A percentile compares a stretch with the other conserved stretches of the same genome.
Conservation (phyloP, 2,888 invertebrate species). For the Philaethria dido region DNA sequence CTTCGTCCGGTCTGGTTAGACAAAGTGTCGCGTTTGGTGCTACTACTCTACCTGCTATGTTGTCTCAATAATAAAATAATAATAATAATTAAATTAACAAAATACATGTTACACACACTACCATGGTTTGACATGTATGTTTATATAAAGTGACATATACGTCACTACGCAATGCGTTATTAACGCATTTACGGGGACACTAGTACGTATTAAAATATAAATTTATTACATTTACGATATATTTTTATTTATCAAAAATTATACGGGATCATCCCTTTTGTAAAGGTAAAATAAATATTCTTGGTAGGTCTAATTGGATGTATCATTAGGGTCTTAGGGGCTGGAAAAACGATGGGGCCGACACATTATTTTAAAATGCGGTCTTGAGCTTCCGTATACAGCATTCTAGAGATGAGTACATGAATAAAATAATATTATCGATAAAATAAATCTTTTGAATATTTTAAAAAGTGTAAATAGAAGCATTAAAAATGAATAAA, state of each 20-base stretch:
- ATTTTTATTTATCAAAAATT: constrained; percentile 12
- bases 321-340: constrained; percentile 76
- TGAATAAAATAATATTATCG: background rate
- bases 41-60: no score
- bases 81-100: no score
- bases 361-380: constrained; percentile 75
- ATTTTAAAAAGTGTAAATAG: background rate
- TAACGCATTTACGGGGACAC: no score
- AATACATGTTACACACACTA: no score
- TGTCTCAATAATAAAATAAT: no score
- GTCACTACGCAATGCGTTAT: no score
- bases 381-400: constrained; percentile 45
- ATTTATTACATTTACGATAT: background rate
- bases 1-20: no score
- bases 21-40: no score
- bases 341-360: constrained; percentile 68
- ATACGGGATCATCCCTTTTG: constrained; percentile 31
- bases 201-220: no score
- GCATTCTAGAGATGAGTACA: constrained; percentile 3
- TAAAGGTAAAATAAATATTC: constrained; percentile 64
- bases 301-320: constrained; percentile 64
- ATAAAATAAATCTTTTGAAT: background rate
- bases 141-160: no score
- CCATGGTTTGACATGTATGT: no score
- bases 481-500: background rate